These are phyloP conservation scores for Polymixis flavicincta DNA, from an alignment of 2,888 invertebrate genomes.

Conservation along the genomic window DNA sequence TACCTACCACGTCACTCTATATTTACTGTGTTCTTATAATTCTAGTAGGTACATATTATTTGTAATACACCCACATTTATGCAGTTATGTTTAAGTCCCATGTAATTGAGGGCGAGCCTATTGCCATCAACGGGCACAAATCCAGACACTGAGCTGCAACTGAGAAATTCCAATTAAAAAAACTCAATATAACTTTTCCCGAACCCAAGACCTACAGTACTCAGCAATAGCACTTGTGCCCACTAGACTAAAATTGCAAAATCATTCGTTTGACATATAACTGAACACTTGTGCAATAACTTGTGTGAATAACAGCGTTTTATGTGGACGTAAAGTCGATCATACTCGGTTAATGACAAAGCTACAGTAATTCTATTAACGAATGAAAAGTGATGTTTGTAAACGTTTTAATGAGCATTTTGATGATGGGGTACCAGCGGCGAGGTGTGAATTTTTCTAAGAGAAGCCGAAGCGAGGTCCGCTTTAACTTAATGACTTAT, in stretches of 20 bases:
- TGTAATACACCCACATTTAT: not conserved
- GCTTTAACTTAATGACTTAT: no score
- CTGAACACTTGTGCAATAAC: not conserved
- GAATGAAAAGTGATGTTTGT: not conserved
- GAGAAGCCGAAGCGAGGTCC: no score
- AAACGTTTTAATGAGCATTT: not conserved
- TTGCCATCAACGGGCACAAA: not conserved
- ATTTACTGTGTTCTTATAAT: not conserved
- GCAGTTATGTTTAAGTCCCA: not conserved
- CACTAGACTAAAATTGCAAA: not conserved
- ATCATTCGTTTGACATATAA: not conserved
- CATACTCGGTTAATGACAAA: not conserved
- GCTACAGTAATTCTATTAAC: not conserved
- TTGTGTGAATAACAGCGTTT: not conserved
- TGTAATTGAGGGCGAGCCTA: not conserved
- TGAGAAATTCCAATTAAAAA: not conserved
- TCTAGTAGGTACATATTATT: no score
- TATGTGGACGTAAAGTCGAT: slow-evolving; percentile 7
- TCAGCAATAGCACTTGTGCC: not conserved
- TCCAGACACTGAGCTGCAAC: not conserved
- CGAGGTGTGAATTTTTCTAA: no score
- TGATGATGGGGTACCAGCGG: no score
- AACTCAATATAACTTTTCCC: no score
- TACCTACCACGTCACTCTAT: not conserved
- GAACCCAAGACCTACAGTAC: not conserved